phyloP scores from a whole-genome alignment of 2,113 vertebrate genomes.

The Zapornia atra region DNA sequence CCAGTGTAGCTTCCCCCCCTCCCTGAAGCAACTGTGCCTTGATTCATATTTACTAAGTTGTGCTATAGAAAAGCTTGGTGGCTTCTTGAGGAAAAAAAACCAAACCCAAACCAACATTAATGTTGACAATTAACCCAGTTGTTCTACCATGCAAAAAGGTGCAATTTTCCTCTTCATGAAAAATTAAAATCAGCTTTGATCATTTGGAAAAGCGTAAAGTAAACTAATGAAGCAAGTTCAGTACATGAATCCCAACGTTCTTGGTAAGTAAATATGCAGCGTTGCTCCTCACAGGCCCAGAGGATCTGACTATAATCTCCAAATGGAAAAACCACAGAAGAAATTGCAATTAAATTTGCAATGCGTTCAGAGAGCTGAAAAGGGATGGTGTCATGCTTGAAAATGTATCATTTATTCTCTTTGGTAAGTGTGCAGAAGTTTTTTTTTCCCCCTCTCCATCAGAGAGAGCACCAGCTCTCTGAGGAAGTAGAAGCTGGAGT shows the following conservation, averaged over 20 bases:
- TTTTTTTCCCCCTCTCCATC: neutral
- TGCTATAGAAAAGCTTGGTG: neutral
- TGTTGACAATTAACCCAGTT: conserved; percentile 69
- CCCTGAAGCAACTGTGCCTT: neutral
- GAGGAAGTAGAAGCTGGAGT: neutral
- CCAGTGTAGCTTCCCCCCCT: neutral
- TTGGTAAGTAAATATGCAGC: neutral
- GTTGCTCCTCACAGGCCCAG: neutral
- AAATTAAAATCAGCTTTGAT: conserved; percentile 71
- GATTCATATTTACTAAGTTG: neutral
- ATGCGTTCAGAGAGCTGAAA: conserved; percentile 7
- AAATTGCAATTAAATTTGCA: conserved; percentile 65
- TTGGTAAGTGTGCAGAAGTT: neutral
- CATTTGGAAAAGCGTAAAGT: conserved; percentile 37
- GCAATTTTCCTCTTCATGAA: conserved; percentile 70
- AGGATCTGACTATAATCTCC: conserved; percentile 22
- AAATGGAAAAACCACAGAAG: conserved; percentile 37
- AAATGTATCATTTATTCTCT: conserved; percentile 56
- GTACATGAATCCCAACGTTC: neutral
- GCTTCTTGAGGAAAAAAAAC: conserved; percentile 2
- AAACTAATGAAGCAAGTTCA: conserved; percentile 43
- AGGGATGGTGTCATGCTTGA: neutral
- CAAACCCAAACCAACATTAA: neutral
- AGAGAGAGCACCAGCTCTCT: neutral
- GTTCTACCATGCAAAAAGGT: conserved; percentile 69